A percentile compares a stretch with the other conserved stretches of the same genome.
These are phyloP conservation scores for Cistogaster globosa DNA, from an alignment of 2,888 invertebrate genomes.

Conservation along the genomic window DNA sequence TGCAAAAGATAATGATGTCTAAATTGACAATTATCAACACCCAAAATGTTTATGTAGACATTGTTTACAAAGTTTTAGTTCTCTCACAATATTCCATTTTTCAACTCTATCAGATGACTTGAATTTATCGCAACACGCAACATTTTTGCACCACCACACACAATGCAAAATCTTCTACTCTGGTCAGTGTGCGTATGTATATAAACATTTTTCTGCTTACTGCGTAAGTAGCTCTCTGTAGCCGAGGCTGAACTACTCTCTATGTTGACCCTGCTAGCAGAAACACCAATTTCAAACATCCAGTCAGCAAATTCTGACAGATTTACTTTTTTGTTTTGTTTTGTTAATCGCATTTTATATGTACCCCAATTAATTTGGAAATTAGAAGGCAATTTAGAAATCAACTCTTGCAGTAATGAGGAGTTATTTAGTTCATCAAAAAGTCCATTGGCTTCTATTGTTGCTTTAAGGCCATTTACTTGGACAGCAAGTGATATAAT, in stretches of 20 bases:
- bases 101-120: too few species aligned
- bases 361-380: not conserved
- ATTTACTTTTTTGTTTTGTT: not conserved
- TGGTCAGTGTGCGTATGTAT: not conserved
- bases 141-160: not conserved
- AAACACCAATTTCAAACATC: constrained; percentile 48
- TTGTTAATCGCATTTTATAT: too few species aligned
- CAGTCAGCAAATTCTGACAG: constrained; percentile 2
- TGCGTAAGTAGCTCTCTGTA: not conserved
- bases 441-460: constrained; percentile 43
- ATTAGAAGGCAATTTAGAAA: not conserved
- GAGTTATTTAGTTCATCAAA: constrained; percentile 44
- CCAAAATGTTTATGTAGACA: too few species aligned
- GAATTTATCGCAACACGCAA: too few species aligned
- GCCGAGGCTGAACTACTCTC: not conserved
- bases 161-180: too few species aligned
- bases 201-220: not conserved
- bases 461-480: not conserved
- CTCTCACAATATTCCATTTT: too few species aligned
- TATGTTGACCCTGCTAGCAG: too few species aligned
- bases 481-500: too few species aligned
- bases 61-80: too few species aligned
- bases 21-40: too few species aligned
- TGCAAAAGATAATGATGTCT: too few species aligned
- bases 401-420: too few species aligned